Percentiles rank a stretch among this genome's conserved stretches.
These are phyloP conservation scores for Acronicta psi DNA, from an alignment of 2,888 invertebrate genomes.

Conservation along the genomic window DNA sequence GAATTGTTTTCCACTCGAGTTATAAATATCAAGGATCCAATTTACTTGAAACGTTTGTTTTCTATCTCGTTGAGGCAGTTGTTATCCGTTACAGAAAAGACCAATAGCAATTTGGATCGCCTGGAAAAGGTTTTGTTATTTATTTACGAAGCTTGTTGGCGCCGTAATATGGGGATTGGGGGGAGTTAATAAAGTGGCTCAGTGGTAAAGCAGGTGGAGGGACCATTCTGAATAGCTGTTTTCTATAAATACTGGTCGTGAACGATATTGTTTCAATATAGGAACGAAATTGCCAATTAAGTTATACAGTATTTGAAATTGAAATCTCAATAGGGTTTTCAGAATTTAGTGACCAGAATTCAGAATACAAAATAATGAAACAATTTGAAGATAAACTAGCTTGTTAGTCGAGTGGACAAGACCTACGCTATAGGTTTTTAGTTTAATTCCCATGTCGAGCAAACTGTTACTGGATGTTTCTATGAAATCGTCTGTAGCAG, in stretches of 20 bases:
- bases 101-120: constrained; percentile 41
- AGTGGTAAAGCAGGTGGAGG: constrained; percentile 5
- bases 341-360: no score
- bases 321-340: no score
- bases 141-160: constrained; percentile 31
- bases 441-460: no score
- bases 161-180: not conserved
- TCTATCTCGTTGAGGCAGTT: not conserved
- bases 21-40: constrained; percentile 25
- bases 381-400: no score
- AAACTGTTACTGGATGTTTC: no score
- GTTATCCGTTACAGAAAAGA: constrained; percentile 15
- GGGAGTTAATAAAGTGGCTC: not conserved
- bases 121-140: constrained; percentile 32
- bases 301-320: no score
- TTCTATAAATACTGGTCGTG: constrained; percentile 10
- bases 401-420: no score
- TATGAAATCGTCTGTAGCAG: no score
- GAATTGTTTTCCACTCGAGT: not conserved
- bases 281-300: not conserved
- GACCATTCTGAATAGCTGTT: constrained; percentile 14
- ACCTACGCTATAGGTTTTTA: no score
- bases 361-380: no score
- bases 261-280: constrained; percentile 32
- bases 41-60: constrained; percentile 31